These are phyloP conservation scores for Venturia canescens DNA, from an alignment of 1,140 invertebrate genomes.

Conservation along the genomic window DNA sequence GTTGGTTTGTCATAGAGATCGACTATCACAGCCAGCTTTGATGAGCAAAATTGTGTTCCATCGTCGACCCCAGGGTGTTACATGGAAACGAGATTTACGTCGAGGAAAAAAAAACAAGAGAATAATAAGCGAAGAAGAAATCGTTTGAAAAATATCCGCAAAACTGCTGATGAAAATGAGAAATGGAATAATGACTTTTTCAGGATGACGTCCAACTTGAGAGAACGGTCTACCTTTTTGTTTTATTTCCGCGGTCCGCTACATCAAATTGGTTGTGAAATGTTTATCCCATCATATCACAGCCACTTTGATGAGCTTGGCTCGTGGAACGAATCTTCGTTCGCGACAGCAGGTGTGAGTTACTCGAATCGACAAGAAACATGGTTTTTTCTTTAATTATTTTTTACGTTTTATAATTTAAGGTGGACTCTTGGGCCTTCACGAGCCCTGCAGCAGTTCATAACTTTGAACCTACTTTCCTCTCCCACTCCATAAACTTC, in stretches of 20 bases:
- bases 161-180: background rate
- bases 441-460: no score
- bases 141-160: no score
- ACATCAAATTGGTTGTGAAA: slow-evolving; percentile 86
- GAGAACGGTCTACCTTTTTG: slow-evolving; percentile 6
- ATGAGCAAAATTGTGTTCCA: slow-evolving; percentile 82
- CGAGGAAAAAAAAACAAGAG: slow-evolving; percentile 20
- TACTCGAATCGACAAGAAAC: background rate
- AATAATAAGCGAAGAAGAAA: slow-evolving; percentile 38
- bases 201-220: background rate
- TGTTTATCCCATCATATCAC: slow-evolving; percentile 84
- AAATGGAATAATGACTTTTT: background rate
- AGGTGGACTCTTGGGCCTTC: no score
- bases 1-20: slow-evolving; percentile 86
- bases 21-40: slow-evolving; percentile 91
- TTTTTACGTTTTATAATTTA: background rate
- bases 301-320: slow-evolving; percentile 89
- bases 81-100: background rate
- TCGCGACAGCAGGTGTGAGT: background rate
- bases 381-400: background rate
- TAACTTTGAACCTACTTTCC: no score
- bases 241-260: slow-evolving; percentile 74
- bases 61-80: slow-evolving; percentile 53
- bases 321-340: slow-evolving; percentile 72
- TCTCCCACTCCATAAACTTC: no score